Conservation (phyloP, 2,113 vertebrate genomes). For the Tragelaphus imberbis region DNA sequence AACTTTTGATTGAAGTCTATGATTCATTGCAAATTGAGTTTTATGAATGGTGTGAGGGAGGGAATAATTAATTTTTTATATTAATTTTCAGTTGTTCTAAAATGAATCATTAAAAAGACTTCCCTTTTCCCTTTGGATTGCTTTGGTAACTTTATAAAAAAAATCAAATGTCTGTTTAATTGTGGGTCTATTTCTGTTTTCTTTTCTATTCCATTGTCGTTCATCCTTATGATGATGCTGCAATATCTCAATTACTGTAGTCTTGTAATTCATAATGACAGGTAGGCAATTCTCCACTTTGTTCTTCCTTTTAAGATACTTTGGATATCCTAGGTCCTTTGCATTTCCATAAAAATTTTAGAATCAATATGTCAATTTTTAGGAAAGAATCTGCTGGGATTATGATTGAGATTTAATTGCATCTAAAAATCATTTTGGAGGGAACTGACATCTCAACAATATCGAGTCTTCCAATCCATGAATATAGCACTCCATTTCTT, state of each 20-base stretch:
- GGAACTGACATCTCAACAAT: background rate
- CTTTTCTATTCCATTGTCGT: background rate
- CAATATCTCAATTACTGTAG: background rate
- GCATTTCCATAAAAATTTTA: background rate
- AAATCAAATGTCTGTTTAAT: background rate
- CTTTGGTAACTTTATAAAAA: background rate
- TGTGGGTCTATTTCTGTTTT: background rate
- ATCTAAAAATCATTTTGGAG: background rate
- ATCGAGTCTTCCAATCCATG: background rate
- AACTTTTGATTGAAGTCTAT: constrained; percentile 6
- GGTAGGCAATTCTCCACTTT: background rate
- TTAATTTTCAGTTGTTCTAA: background rate
- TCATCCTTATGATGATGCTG: background rate
- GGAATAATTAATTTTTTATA: background rate
- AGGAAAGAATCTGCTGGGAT: background rate
- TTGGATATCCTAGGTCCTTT: background rate
- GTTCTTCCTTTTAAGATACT: background rate
- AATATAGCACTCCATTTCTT: background rate
- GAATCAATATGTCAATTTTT: background rate
- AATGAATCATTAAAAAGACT: background rate
- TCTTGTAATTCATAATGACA: background rate
- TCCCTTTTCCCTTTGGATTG: background rate
- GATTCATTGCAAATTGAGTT: background rate
- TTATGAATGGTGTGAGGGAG: background rate
- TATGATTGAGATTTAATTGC: background rate